Evolutionary conservation across 1,140 invertebrate species (phyloP), one percentile per base, ranked within the genome.

Genomic region (Forficula auricularia): DNA sequence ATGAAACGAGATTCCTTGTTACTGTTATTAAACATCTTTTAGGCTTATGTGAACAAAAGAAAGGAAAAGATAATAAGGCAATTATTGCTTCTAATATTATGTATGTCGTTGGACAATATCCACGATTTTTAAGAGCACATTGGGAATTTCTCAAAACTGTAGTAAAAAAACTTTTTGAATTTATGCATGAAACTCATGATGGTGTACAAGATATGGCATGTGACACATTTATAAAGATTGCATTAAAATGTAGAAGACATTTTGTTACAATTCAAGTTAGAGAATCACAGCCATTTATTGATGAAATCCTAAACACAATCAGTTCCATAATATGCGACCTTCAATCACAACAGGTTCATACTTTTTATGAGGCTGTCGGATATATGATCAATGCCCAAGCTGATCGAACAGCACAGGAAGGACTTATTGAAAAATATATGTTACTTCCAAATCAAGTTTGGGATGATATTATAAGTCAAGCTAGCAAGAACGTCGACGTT

Each of bases 81-180:
- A 98, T 98, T 40, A 96, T 99, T 56, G 96, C 95, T 6, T 97
- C 91, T 46, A 98, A 99, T 62, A 99, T 99, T 49, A 99, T 99
- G 96, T 99, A 99, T 63, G 94, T 99, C 47, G 96, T 99, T 30
- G 96, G 95, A 19, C 96, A 99, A 59, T 99, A 99, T 69, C 96
- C 95, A 37, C 70, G 95, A 36, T 99, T 99, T 66, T 68, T 99
- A 32, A 68, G 91, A 52, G 92, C 90, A n/a, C 95, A 99, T 66
- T 99, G 96, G 96, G 92, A 95, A 62, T 99, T 99, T 65, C 71
- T 99, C n/a, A 99, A 99, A 68, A 99, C 96, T 43, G 96, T 99
- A 56, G 94, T 99, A 35, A 98, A 98, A 68, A 99, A 99, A 69
- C 68, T 99, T 27, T 99, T 99, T 69, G 96, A 99, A 67, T 99